Conservation (phyloP, 2,113 vertebrate genomes). For the Saguinus imperator region DNA sequence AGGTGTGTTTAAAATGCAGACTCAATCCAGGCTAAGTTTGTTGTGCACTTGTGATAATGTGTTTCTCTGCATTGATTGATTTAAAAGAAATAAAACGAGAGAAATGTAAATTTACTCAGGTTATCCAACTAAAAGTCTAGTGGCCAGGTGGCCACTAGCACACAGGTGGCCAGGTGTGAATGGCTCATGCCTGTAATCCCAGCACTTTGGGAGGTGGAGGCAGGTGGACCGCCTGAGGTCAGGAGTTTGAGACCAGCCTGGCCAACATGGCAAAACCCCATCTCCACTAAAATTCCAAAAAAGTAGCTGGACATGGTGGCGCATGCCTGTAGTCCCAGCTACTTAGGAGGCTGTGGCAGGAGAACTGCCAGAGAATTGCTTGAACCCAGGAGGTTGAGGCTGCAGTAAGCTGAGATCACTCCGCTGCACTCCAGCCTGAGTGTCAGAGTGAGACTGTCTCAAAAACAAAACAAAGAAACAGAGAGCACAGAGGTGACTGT, state of each 20-base stretch:
- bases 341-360: background rate
- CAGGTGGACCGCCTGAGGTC: no score
- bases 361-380: background rate
- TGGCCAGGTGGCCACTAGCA: background rate
- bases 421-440: background rate
- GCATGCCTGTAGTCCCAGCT: background rate
- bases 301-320: background rate
- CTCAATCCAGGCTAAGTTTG: background rate
- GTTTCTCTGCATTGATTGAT: no score
- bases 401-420: background rate
- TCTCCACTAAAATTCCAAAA: no score
- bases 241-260: no score
- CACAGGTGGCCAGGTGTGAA: background rate
- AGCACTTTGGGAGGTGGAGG: no score
- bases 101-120: background rate
- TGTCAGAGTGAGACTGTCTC: background rate
- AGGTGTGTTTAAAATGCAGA: background rate
- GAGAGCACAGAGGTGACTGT: background rate
- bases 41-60: background rate
- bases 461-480: background rate
- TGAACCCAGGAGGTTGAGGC: background rate
- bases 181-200: no score
- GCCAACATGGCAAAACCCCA: no score
- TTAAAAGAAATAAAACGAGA: no score
- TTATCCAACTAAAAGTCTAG: background rate